A percentile compares a stretch with the other conserved stretches of the same genome.
Conservation (phyloP, 2,113 vertebrate genomes). For the Rhegmatorhina hoffmannsi region DNA sequence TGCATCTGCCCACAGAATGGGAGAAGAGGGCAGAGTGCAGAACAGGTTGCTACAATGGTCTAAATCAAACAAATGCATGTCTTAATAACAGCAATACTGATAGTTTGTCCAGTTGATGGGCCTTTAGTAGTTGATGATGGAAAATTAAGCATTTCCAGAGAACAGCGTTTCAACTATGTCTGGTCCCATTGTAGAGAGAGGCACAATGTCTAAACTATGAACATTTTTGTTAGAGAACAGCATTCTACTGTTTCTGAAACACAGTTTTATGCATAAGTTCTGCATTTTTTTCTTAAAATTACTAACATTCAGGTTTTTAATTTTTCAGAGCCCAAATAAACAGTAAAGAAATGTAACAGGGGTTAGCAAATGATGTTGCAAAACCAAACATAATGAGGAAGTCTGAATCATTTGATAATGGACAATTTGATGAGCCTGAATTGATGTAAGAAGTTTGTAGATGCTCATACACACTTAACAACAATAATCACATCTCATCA, state of each 20-base stretch:
- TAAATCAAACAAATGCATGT: background rate
- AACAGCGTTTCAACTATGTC: background rate
- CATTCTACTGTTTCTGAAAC: background rate
- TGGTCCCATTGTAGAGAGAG: background rate
- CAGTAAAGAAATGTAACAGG: background rate
- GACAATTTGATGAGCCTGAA: background rate
- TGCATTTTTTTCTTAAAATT: background rate
- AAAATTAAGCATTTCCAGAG: background rate
- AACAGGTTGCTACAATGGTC: accelerated
- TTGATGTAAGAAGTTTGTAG: background rate
- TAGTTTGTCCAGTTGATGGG: background rate
- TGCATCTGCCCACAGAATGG: background rate
- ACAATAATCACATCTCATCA: slow-evolving; percentile 12
- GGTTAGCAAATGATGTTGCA: background rate
- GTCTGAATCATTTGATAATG: background rate
- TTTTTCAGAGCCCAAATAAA: background rate
- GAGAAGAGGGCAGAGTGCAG: background rate
- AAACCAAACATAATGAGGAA: background rate
- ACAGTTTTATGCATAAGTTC: background rate
- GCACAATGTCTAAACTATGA: background rate
- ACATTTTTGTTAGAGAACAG: background rate
- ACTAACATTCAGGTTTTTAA: background rate
- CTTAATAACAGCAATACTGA: background rate
- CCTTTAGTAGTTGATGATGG: background rate
- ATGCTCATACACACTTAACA: background rate